Conservation (phyloP, 2,113 vertebrate genomes). For the Mesitornis unicolor region DNA sequence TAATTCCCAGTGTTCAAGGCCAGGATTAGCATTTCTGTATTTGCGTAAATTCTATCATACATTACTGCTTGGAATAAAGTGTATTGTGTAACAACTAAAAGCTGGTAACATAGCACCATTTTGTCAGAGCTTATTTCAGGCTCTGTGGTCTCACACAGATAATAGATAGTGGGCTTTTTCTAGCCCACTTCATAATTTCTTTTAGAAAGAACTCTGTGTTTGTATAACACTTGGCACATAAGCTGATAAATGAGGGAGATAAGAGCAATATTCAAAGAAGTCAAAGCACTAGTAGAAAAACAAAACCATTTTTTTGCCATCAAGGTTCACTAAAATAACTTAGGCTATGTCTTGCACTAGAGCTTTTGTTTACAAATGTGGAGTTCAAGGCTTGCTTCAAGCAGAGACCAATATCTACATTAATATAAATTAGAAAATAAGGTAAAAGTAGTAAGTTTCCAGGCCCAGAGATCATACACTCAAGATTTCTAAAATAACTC, state of each 20-base stretch:
- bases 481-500: neutral
- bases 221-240: neutral
- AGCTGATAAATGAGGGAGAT: neutral
- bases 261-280: neutral
- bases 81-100: neutral
- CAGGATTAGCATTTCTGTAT: neutral
- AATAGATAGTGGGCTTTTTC: neutral
- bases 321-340: neutral
- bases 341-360: neutral
- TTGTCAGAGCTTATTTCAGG: neutral
- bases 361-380: neutral
- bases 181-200: neutral
- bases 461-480: neutral
- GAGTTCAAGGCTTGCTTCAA: neutral
- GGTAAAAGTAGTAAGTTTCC: neutral
- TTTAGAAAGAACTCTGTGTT: neutral
- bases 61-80: neutral
- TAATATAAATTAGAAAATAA: neutral
- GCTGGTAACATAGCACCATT: neutral
- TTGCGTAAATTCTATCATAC: neutral
- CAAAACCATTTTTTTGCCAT: neutral
- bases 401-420: neutral
- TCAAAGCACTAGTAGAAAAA: neutral
- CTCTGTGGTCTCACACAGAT: neutral
- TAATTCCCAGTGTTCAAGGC: neutral